Conservation (phyloP, 1,140 invertebrate species). For the Papilio polyxenes region DNA sequence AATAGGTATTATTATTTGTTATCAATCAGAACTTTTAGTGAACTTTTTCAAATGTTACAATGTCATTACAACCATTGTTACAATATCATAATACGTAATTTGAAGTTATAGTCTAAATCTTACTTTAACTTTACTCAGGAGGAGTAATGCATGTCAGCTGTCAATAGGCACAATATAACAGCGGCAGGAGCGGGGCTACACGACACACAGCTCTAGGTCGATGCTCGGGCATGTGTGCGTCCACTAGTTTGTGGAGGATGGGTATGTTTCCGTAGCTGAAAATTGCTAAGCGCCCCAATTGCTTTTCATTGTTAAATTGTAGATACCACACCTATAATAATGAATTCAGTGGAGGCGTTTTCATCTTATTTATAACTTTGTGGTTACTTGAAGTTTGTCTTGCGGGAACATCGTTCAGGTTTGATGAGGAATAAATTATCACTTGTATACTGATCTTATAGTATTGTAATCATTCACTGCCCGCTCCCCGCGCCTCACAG, state of each 20-base stretch:
- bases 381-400: too few species aligned
- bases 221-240: not conserved
- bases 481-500: not conserved
- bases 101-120: not conserved
- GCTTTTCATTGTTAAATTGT: not conserved
- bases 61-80: too few species aligned
- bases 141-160: not conserved
- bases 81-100: not conserved
- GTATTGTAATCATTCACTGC: not conserved
- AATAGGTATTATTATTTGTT: too few species aligned
- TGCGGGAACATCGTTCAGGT: too few species aligned
- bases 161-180: not conserved
- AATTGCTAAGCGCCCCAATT: not conserved
- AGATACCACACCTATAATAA: not conserved
- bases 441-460: not conserved
- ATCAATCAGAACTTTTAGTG: too few species aligned
- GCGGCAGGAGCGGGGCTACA: not conserved
- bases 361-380: not conserved
- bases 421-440: not conserved
- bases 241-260: not conserved
- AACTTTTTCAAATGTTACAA: too few species aligned
- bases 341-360: not conserved
- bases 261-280: not conserved
- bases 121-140: not conserved
- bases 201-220: not conserved